These are phyloP conservation scores for Sus cebifrons DNA, from an alignment of 2,797 vertebrate species.

Conservation along the genomic window DNA sequence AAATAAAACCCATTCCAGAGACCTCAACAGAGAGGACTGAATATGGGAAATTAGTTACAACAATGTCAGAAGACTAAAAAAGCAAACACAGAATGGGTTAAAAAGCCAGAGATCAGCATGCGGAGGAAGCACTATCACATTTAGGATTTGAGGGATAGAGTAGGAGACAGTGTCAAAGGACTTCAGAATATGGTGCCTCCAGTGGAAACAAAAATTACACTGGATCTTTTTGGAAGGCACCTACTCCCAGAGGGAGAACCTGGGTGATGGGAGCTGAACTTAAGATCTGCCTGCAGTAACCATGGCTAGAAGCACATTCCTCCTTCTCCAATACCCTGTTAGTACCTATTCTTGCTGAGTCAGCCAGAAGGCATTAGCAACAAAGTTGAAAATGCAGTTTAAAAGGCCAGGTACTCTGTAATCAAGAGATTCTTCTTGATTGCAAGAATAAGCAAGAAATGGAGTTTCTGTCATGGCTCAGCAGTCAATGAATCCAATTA, in stretches of 20 bases:
- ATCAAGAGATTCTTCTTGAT: not conserved
- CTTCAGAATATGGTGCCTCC: not conserved
- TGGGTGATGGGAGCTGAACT: not conserved
- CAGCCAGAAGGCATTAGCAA: not conserved
- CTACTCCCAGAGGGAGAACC: not conserved
- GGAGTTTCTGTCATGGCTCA: no score
- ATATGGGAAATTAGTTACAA: not conserved
- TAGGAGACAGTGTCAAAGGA: not conserved
- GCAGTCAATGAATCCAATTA: no score
- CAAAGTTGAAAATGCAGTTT: not conserved
- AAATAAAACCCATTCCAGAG: not conserved
- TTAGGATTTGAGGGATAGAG: not conserved
- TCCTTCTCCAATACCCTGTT: not conserved
- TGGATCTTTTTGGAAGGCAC: not conserved
- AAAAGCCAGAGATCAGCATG: not conserved
- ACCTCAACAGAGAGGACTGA: not conserved
- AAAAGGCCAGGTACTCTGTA: not conserved
- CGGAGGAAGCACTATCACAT: not conserved
- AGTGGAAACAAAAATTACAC: not conserved
- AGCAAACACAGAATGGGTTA: not conserved
- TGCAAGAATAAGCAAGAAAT: not conserved
- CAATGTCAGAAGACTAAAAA: not conserved
- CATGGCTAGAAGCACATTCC: rapidly evolving
- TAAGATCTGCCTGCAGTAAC: not conserved
- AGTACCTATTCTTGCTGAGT: not conserved